A percentile compares a stretch with the other conserved stretches of the same genome.
phyloP scores from a whole-genome alignment of 1,140 invertebrate genomes.

The Brachionus sp. region DNA sequence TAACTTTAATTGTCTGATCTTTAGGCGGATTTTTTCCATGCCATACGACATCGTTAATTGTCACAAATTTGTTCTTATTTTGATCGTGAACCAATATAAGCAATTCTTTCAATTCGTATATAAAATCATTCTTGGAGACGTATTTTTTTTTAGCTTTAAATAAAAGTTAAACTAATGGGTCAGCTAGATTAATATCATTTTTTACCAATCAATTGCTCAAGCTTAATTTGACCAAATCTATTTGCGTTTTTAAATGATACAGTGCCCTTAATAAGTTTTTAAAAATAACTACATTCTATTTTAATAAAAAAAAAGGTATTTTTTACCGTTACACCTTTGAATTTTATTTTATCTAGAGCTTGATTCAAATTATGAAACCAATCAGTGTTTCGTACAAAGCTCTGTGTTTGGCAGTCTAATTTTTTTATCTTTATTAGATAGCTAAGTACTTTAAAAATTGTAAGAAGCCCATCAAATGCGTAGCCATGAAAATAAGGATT shows the following conservation, averaged over 20 bases:
- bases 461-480: conserved; percentile 61
- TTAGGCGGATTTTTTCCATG: conserved; percentile 72
- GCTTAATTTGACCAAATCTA: conserved; percentile 82
- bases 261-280: conserved; percentile 70
- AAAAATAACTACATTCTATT: too few relatives aligned
- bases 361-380: conserved; percentile 25
- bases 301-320: too few relatives aligned
- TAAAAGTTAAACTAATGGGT: background rate
- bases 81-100: conserved; percentile 30
- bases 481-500: conserved; percentile 90
- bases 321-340: conserved; percentile 31
- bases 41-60: background rate
- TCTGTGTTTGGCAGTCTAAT: background rate
- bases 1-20: conserved; percentile 77
- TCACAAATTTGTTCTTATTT: conserved; percentile 4
- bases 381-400: background rate
- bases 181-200: background rate
- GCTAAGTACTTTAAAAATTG: conserved; percentile 15
- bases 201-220: conserved; percentile 85
- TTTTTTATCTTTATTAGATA: background rate
- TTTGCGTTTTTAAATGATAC: conserved; percentile 93
- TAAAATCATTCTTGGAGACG: background rate
- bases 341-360: conserved; percentile 21
- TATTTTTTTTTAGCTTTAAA: background rate
- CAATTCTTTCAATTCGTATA: background rate